Percentiles rank a stretch among this genome's conserved stretches.
Conservation (phyloP, 2,113 vertebrate species). For the Nettapus auritus region DNA sequence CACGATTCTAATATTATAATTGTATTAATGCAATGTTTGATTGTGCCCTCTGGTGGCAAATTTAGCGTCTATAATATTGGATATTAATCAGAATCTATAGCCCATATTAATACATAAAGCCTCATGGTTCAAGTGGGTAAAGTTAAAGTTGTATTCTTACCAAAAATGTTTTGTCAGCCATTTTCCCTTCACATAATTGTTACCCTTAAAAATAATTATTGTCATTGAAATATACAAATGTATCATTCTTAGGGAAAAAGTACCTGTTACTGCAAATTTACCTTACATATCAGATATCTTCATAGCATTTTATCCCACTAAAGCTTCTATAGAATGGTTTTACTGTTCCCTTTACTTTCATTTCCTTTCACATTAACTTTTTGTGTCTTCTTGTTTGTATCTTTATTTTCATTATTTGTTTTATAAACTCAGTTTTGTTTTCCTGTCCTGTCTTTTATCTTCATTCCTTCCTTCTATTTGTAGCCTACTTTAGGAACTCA, state of each 20-base stretch:
- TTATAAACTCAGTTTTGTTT: neutral
- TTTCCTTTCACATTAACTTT: neutral
- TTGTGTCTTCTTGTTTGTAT: neutral
- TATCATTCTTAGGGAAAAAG: neutral
- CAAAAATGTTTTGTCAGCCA: neutral
- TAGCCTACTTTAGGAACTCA: neutral
- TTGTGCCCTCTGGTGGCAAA: slow-evolving; percentile 64
- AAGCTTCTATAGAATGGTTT: neutral
- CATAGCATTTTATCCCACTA: neutral
- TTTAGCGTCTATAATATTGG: neutral
- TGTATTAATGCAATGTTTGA: neutral
- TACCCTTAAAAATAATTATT: neutral
- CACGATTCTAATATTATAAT: rapidly evolving
- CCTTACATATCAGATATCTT: neutral
- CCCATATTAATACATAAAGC: neutral
- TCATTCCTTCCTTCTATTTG: neutral
- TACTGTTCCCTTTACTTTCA: neutral
- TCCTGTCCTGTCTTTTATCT: neutral
- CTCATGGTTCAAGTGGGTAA: neutral
- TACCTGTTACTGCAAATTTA: neutral
- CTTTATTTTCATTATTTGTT: neutral
- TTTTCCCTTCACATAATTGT: neutral
- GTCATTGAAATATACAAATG: neutral
- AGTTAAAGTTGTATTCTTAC: neutral
- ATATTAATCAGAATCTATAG: neutral